A percentile compares a stretch with the other conserved stretches of the same genome.
Conservation (phyloP, 2,888 invertebrate species). For the Sarcophaga subvicina region DNA sequence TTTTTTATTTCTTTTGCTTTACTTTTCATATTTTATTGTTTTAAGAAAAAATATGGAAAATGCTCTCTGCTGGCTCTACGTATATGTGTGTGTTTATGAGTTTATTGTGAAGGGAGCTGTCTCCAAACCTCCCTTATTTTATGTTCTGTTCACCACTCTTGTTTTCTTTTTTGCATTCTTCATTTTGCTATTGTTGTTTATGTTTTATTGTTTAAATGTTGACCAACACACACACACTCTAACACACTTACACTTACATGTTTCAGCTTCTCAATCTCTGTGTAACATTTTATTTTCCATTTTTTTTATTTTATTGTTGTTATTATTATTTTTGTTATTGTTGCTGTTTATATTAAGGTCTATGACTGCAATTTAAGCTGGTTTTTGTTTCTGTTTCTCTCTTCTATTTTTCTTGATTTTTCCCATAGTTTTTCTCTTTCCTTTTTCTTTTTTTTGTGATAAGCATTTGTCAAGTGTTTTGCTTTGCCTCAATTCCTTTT, state of each 20-base stretch:
- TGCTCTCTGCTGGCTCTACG: neutral
- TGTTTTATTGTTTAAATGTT: slow-evolving; percentile 44
- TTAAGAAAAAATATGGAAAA: slow-evolving; percentile 31
- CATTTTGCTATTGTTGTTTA: neutral
- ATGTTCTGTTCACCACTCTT: slow-evolving; percentile 40
- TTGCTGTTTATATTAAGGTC: slow-evolving; percentile 57
- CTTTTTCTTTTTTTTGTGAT: slow-evolving; percentile 48
- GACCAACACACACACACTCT: slow-evolving; percentile 45
- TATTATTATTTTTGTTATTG: slow-evolving; percentile 31
- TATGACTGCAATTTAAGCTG: slow-evolving; percentile 65
- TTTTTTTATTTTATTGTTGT: slow-evolving; percentile 33
- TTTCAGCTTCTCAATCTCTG: neutral
- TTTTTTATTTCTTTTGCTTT: slow-evolving; percentile 27
- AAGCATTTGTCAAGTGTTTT: slow-evolving; percentile 57
- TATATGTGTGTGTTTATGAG: slow-evolving; percentile 10
- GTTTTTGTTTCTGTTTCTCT: slow-evolving; percentile 48
- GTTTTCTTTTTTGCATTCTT: neutral
- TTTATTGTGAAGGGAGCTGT: slow-evolving; percentile 58
- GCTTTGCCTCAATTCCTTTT: slow-evolving; percentile 53
- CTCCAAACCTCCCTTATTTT: slow-evolving; percentile 68
- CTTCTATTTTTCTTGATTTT: slow-evolving; percentile 18
- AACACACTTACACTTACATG: neutral
- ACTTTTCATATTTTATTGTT: slow-evolving; percentile 55
- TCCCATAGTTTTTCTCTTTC: slow-evolving; percentile 47
- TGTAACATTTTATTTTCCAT: slow-evolving; percentile 46